phyloP scores from a whole-genome alignment of 37 sponge, comb jelly and placozoan species.

The Ianthella basta region DNA sequence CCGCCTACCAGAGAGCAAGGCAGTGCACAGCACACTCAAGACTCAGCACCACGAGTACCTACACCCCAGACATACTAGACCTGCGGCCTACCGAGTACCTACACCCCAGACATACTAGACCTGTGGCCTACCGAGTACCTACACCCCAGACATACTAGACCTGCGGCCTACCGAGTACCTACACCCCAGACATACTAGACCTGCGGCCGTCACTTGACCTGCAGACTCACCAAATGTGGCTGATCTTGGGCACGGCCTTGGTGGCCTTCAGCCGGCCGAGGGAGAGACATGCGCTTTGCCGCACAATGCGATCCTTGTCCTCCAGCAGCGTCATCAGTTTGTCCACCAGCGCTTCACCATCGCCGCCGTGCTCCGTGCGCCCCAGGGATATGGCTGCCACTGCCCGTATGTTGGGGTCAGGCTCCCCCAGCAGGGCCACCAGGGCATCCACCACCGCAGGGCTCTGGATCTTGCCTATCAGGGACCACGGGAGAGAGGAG shows the following conservation, averaged over 20 bases:
- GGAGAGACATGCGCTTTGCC: conserved; percentile 93
- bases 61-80: too few species aligned
- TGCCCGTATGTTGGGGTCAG: conserved; percentile 94
- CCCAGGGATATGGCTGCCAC: conserved; percentile 97
- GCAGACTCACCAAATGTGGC: conserved; percentile 74
- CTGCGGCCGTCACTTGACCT: too few species aligned
- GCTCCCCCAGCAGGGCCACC: conserved; percentile 69
- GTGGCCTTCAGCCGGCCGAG: conserved; percentile 83
- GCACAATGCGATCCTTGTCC: conserved; percentile 88
- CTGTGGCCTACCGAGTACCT: too few species aligned
- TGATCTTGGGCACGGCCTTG: conserved; percentile 74
- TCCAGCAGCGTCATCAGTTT: conserved; percentile 65
- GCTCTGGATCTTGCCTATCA: conserved; percentile 79
- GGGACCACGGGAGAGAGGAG: not conserved
- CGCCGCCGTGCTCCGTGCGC: conserved; percentile 63
- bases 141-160: too few species aligned
- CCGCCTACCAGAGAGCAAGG: conserved; percentile 60
- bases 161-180: too few species aligned
- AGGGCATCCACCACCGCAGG: conserved; percentile 90
- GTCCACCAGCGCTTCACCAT: conserved; percentile 48
- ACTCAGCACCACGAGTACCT: too few species aligned
- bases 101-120: too few species aligned
- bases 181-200: too few species aligned
- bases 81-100: too few species aligned
- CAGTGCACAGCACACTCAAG: too few species aligned